Conservation (phyloP, 1,140 invertebrate species). For the Drosophila sp. region DNA sequence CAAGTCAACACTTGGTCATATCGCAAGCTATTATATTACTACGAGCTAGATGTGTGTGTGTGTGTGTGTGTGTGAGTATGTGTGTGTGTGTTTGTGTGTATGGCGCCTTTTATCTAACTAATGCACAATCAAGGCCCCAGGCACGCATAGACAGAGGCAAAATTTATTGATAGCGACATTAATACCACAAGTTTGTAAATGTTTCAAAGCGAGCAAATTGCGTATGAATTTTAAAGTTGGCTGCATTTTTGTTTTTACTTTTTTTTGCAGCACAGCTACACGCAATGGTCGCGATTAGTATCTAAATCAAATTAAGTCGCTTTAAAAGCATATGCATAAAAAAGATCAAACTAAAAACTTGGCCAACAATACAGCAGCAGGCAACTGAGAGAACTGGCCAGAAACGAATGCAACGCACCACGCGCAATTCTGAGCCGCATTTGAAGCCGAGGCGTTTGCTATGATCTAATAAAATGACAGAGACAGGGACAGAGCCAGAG, state of each 20-base stretch:
- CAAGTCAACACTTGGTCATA: conserved; percentile 74
- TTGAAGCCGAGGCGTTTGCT: conserved; percentile 70
- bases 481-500: conserved; percentile 42
- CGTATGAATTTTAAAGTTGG: conserved; percentile 57
- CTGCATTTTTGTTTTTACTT: too few relatives aligned
- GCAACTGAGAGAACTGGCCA: conserved; percentile 22
- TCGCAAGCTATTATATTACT: conserved; percentile 68
- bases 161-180: conserved; percentile 80
- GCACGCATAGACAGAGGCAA: conserved; percentile 60
- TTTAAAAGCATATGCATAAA: conserved; percentile 80
- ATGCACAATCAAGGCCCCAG: conserved; percentile 77
- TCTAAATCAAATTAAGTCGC: conserved; percentile 82
- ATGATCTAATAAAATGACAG: conserved; percentile 79
- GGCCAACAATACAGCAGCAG: conserved; percentile 55
- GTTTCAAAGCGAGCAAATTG: conserved; percentile 54
- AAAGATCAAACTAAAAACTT: conserved; percentile 71
- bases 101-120: conserved; percentile 62
- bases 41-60: conserved; percentile 24
- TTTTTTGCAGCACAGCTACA: conserved; percentile 56
- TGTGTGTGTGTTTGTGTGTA: conserved; percentile 13
- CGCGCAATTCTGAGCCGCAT: conserved; percentile 53
- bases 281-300: conserved; percentile 77
- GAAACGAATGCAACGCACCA: conserved; percentile 53
- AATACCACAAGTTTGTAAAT: conserved; percentile 65
- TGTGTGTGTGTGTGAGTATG: conserved; percentile 35